Evolutionary conservation across 2,888 invertebrate species (phyloP), one percentile per base, ranked within the genome.

Genomic region (Synergus japonicus): DNA sequence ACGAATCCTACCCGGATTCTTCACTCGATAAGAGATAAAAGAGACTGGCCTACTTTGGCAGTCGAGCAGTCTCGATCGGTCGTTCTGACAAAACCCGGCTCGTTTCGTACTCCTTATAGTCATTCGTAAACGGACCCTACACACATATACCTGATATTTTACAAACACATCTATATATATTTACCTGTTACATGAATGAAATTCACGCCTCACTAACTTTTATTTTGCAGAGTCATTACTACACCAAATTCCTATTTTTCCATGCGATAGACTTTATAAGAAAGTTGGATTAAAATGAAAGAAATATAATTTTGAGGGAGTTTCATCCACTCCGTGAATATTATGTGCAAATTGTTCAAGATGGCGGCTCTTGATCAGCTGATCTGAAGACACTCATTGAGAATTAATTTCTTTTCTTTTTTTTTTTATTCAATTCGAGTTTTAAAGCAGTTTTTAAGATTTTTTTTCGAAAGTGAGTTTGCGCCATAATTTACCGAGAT

Each of bases 11-110:
- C 81, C 83, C 82, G 83, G 83, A 83, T 84, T 84, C 81, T 78
- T 81, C 82, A 78, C 78, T 79, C 80, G 82, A 82, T 81, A 83
- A 82, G 58, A 81, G 83, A 82, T 82, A 83, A 83, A 78, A 82
- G 77, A 77, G 77, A 65, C 77, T 79, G 84, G 78, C 81, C 84
- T 80, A 83, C 81, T 81, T 84, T 63, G 77, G 76, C 63, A 79
- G 69, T 79, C 67, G 81, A 78, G 79, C 49, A 79, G 79, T 82
- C 82, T 83, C 83, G 81, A 81, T 82, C 69, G 22, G 46, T 69
- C 44, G 29, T 22, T 49, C 46, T 46, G 46, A 69, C 46, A 69
- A 69, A 49, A 13, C 69, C 8, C 22, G 7, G 9, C 69, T 49
- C 46, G 49, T 69, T 69, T 69, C 15, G 15, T 69, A 63, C 18